Base-by-base conservation (phyloP, 1,140 invertebrate genomes). In the Diachasmimorpha longicaudata region DNA sequence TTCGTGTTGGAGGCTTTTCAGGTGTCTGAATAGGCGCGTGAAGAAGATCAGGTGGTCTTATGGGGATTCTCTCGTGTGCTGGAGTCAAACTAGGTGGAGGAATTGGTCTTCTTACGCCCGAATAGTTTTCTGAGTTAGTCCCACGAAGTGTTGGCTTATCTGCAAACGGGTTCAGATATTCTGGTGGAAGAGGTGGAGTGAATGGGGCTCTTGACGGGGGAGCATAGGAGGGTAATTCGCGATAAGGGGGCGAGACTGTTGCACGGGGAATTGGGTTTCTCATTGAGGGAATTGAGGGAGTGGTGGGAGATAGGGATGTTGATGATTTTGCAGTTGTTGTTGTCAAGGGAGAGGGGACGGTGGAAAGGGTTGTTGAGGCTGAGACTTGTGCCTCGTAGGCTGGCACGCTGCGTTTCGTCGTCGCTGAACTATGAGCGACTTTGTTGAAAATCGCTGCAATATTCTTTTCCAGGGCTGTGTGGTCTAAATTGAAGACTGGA, bases 141-240 rank as follows among this genome's bases (percentile, higher is more conserved):
- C 94, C 95, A 79, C 94, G 90, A 46, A 96, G 85, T 6, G 94
- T 96, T 37, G 94, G 94, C 84, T 95, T 95, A 81, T 96, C 94
- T 3, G 94, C 94, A 82, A 96, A 96, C 0, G 95, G 94, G 87
- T 95, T 94, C 16, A 92, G 90, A 81, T 94, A 94, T 83, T 94
- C 93, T 1, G 93, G 93, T 6, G 94, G 94, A 70, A 95, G 81
- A 0, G 94, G 94, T 0, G 95, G 94, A 0, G 94, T 95, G 84
- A 96, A 94, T 77, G 94, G 92, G 1, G 93, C 91, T 74, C 94
- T 86, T 19, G 93, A 93, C 3, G 95, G 94, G 11, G 94, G 94
- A 11, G 94, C 93, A 86, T 95, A 95, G n/a, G 93, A 94, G 14
- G 94, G 94, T 74, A 94, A 90, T 76, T 94, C 94, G 66, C 84